Evolutionary conservation across 1,140 invertebrate genomes (phyloP).

Genomic region (Psix sp.): DNA sequence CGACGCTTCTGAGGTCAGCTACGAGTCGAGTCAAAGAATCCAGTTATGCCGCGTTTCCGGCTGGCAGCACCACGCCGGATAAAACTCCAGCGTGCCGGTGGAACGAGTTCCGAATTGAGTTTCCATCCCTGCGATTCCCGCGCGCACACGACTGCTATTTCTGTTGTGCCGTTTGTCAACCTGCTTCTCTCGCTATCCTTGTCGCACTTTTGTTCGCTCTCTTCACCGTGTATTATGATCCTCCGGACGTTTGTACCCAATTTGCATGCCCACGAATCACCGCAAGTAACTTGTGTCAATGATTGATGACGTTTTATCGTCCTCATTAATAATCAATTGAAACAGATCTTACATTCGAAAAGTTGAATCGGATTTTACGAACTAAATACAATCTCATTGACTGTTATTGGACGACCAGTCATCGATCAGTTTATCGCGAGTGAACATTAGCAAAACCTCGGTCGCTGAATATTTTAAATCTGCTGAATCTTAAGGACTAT

Average conservation of each 20-base stretch:
- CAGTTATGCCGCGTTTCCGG: conserved; percentile 50
- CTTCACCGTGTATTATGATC: conserved; percentile 37
- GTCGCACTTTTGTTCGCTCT: conserved; percentile 18
- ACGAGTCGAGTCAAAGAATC: conserved; percentile 48
- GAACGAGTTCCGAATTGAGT: conserved; percentile 53
- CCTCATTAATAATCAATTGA: no score
- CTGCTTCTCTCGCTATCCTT: conserved; percentile 12
- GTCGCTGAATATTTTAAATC: conserved; percentile 17
- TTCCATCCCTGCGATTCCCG: conserved; percentile 41
- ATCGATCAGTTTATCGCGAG: no score
- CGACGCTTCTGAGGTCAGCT: conserved; percentile 44
- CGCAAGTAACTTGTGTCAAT: conserved; percentile 22
- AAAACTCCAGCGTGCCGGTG: conserved; percentile 31
- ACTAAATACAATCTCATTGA: no score
- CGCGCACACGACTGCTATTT: conserved; percentile 25
- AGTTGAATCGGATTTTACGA: no score
- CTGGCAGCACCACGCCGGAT: conserved; percentile 38
- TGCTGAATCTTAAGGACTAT: conserved; percentile 41
- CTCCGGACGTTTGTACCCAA: conserved; percentile 30
- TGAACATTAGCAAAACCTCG: conserved; percentile 21
- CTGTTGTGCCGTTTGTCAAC: conserved; percentile 50
- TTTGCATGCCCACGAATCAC: conserved; percentile 37
- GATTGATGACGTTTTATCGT: not conserved
- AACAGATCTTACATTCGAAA: no score
- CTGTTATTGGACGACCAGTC: no score